Evolutionary conservation across 2,888 invertebrate genomes (phyloP).

Genomic region (Rhamnusium bicolor): DNA sequence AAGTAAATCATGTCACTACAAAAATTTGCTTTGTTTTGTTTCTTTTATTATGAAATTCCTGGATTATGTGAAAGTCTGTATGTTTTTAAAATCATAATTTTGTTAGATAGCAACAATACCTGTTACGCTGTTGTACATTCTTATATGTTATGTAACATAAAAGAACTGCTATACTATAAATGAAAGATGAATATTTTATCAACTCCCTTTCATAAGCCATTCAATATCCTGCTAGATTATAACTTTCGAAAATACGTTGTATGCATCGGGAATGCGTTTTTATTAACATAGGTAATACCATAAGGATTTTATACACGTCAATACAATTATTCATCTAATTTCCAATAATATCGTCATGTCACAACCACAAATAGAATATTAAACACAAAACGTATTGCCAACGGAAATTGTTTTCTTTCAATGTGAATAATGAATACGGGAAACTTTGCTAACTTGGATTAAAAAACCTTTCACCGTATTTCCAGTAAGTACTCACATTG

Average conservation of each 20-base stretch:
- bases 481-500: not conserved
- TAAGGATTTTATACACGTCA: not conserved
- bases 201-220: conserved; percentile 19
- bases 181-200: conserved; percentile 25
- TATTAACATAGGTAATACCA: not conserved
- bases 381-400: not conserved
- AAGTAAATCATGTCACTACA: too few relatives aligned
- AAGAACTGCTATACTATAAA: conserved; percentile 23
- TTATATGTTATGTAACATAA: not conserved
- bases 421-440: not conserved
- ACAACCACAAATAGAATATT: not conserved
- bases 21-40: not conserved
- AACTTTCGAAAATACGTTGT: not conserved
- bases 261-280: not conserved
- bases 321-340: not conserved
- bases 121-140: not conserved
- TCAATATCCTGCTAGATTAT: conserved; percentile 10
- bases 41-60: not conserved
- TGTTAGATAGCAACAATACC: conserved; percentile 4
- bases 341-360: not conserved
- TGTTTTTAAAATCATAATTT: conserved; percentile 9
- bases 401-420: not conserved
- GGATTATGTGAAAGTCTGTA: not conserved
- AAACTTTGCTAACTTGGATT: not conserved
- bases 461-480: not conserved